A percentile compares a stretch with the other conserved stretches of the same genome.
Conservation (phyloP, 2,888 invertebrate species). For the Boloria selene region DNA sequence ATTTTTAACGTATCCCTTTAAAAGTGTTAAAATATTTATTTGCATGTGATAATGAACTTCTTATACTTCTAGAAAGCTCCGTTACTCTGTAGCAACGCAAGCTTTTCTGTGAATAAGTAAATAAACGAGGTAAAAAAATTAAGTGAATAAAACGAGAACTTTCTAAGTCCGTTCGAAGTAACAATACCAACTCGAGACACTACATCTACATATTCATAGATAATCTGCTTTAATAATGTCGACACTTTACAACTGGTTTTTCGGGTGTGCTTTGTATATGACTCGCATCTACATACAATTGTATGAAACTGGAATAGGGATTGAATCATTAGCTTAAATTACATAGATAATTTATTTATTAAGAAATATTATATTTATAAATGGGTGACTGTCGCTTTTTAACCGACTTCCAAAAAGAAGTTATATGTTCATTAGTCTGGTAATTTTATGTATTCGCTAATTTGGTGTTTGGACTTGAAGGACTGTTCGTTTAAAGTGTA, state of each 20-base stretch:
- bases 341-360: constrained; percentile 2
- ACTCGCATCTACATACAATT: constrained; percentile 30
- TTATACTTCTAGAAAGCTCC: too few relatives aligned
- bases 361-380: background rate
- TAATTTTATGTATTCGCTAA: too few relatives aligned
- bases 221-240: constrained; percentile 16
- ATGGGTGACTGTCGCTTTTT: too few relatives aligned
- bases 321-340: background rate
- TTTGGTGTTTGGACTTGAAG: too few relatives aligned
- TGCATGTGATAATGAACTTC: too few relatives aligned
- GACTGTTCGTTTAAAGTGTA: too few relatives aligned
- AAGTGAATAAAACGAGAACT: constrained; percentile 10
- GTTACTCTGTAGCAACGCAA: too few relatives aligned
- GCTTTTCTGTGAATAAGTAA: too few relatives aligned
- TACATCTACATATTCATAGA: constrained; percentile 10
- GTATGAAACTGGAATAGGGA: background rate
- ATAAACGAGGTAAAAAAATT: background rate
- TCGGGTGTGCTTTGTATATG: constrained; percentile 15
- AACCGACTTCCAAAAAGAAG: too few relatives aligned
- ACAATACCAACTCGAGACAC: constrained; percentile 3
- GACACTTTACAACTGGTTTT: constrained; percentile 16
- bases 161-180: constrained; percentile 4
- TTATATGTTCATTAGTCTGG: too few relatives aligned
- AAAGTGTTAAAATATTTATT: too few relatives aligned
- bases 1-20: too few relatives aligned